Evolutionary conservation across 2,797 vertebrate species (phyloP).

Genomic region (Sparidentex hasta): DNA sequence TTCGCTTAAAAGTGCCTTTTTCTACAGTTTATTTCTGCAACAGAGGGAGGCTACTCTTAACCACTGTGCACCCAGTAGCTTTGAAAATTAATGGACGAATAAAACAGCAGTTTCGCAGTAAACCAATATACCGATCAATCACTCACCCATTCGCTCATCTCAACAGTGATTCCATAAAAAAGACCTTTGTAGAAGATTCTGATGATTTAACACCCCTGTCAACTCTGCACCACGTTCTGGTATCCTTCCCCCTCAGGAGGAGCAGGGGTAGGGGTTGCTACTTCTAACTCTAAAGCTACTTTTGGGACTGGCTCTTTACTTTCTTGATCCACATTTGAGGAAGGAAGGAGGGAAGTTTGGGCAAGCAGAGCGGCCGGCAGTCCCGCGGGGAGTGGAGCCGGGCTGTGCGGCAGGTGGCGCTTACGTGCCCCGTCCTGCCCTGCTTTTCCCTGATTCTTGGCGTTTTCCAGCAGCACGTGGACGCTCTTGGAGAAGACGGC

Average conservation of each 20-base stretch:
- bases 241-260: conserved; percentile 19
- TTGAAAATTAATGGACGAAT: conserved; percentile 5
- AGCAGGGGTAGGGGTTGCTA: conserved; percentile 3
- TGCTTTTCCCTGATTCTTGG: conserved; percentile 42
- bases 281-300: conserved; percentile 14
- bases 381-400: neutral
- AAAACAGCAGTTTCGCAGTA: neutral
- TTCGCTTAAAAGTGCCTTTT: too few species aligned
- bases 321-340: conserved; percentile 13
- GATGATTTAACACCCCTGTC: conserved; percentile 25
- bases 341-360: conserved; percentile 30
- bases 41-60: neutral
- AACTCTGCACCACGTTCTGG: conserved; percentile 26
- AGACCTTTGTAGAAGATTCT: neutral
- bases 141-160: neutral
- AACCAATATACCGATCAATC: neutral
- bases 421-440: conserved; percentile 6
- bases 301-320: neutral
- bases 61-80: neutral
- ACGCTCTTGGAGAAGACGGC: conserved; percentile 86
- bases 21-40: too few species aligned
- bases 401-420: conserved; percentile 20
- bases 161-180: neutral
- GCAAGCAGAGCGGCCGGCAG: conserved; percentile 49
- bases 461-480: conserved; percentile 80